A percentile compares a stretch with the other conserved stretches of the same genome.
Conservation (phyloP, 2,113 vertebrate species). For the Oplegnathus fasciatus region DNA sequence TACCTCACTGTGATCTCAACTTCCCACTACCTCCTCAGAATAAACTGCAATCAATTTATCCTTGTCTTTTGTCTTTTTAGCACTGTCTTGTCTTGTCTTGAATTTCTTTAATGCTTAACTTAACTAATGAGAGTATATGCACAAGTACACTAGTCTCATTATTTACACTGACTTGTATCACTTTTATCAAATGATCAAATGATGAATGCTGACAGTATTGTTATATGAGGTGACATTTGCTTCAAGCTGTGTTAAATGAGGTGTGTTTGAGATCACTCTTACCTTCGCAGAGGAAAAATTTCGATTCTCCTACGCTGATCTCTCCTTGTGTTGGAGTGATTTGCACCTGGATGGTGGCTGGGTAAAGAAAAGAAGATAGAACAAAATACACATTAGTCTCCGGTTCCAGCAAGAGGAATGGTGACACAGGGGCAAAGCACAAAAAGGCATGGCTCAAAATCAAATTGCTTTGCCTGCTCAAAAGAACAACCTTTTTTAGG, state of each 20-base stretch:
- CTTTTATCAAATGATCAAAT: constrained; percentile 27
- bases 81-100: neutral
- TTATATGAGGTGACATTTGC: constrained; percentile 17
- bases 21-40: constrained; percentile 29
- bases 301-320: constrained; percentile 98
- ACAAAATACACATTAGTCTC: constrained; percentile 71
- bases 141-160: neutral
- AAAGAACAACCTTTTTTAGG: constrained; percentile 37
- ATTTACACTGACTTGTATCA: neutral
- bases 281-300: constrained; percentile 99
- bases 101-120: neutral
- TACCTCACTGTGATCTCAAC: constrained; percentile 33
- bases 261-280: constrained; percentile 47
- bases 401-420: constrained; percentile 9
- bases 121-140: neutral
- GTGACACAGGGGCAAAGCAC: constrained; percentile 37
- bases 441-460: constrained; percentile 28
- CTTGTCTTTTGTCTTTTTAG: neutral
- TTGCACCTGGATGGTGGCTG: constrained; percentile 94
- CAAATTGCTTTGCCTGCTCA: constrained; percentile 46
- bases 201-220: neutral
- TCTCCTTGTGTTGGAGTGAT: constrained; percentile 95
- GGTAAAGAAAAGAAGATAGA: constrained; percentile 45
- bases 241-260: constrained; percentile 16
- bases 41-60: constrained; percentile 10